Percentiles rank a stretch among this genome's conserved stretches.
Evolutionary conservation across 2,797 vertebrate species (phyloP).

Genomic region (Cottoperca gobio): DNA sequence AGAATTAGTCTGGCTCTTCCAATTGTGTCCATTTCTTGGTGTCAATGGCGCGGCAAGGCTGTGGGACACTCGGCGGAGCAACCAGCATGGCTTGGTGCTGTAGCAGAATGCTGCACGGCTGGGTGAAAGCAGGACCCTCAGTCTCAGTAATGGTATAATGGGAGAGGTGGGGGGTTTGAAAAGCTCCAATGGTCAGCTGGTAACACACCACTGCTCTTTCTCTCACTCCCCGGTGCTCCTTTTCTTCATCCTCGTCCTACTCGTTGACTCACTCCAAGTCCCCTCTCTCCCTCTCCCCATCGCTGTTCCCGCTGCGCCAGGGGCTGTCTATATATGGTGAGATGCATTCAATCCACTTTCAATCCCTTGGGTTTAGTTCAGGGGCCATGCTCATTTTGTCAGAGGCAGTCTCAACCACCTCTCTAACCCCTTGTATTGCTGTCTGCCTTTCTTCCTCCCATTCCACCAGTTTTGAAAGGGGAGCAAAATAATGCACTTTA

Average conservation of each 20-base stretch:
- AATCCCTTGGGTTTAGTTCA: conserved; percentile 82
- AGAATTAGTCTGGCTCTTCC: conserved; percentile 72
- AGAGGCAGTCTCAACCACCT: conserved; percentile 62
- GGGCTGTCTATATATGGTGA: conserved; percentile 71
- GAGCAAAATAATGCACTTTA: conserved; percentile 62
- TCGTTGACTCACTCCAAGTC: conserved; percentile 58
- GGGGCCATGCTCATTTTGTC: conserved; percentile 77
- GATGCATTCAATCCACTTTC: conserved; percentile 83
- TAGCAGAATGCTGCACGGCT: conserved; percentile 51
- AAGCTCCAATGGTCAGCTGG: conserved; percentile 73
- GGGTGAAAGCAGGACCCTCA: conserved; percentile 61
- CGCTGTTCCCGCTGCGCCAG: conserved; percentile 40
- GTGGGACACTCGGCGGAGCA: conserved; percentile 48
- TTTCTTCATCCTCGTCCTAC: conserved; percentile 65
- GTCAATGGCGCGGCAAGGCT: conserved; percentile 52
- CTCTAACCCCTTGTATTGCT: conserved; percentile 64
- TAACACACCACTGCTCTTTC: conserved; percentile 78
- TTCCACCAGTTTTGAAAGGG: conserved; percentile 57
- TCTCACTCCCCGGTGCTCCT: conserved; percentile 35
- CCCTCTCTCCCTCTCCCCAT: conserved; percentile 23
- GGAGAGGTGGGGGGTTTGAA: conserved; percentile 51
- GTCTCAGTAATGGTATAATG: conserved; percentile 73
- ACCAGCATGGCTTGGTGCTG: conserved; percentile 60
- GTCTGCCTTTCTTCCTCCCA: conserved; percentile 61
- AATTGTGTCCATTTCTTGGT: conserved; percentile 63